Conservation (phyloP, 2,888 invertebrate genomes). For the Andrena bucephala region DNA sequence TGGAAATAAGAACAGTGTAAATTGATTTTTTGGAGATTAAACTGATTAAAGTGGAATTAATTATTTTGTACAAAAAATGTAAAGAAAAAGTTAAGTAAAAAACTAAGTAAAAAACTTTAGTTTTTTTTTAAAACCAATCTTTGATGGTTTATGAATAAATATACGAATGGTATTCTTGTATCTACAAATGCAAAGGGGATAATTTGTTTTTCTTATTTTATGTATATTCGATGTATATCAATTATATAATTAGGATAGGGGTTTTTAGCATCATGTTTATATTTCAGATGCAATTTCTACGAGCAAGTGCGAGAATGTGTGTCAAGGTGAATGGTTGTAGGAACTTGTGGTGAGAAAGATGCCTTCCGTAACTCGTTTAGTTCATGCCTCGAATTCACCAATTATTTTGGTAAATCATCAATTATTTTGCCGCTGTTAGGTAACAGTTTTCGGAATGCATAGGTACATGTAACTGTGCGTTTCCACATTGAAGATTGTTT, state of each 20-base stretch:
- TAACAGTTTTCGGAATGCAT: neutral
- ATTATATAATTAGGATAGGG: neutral
- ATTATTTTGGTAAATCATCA: neutral
- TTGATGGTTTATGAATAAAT: no score
- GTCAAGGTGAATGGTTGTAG: constrained; percentile 74
- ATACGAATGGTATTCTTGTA: no score
- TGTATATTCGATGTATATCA: neutral
- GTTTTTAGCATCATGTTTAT: constrained; percentile 3
- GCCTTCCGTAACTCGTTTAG: constrained; percentile 52
- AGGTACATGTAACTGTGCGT: neutral
- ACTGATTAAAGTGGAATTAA: no score
- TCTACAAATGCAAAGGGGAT: neutral
- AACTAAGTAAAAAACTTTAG: no score
- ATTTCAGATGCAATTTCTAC: constrained; percentile 45
- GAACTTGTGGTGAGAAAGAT: constrained; percentile 53
- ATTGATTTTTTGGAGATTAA: no score
- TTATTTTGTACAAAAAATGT: no score
- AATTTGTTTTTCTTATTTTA: neutral
- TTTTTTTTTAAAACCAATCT: no score
- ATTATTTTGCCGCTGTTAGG: neutral
- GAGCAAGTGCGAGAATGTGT: constrained; percentile 66
- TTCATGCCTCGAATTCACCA: neutral
- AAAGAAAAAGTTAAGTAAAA: no score
- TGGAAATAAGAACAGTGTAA: no score
- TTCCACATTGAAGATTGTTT: neutral